phyloP scores from a whole-genome alignment of 2,888 invertebrate species.

The Eupithecia tripunctaria region DNA sequence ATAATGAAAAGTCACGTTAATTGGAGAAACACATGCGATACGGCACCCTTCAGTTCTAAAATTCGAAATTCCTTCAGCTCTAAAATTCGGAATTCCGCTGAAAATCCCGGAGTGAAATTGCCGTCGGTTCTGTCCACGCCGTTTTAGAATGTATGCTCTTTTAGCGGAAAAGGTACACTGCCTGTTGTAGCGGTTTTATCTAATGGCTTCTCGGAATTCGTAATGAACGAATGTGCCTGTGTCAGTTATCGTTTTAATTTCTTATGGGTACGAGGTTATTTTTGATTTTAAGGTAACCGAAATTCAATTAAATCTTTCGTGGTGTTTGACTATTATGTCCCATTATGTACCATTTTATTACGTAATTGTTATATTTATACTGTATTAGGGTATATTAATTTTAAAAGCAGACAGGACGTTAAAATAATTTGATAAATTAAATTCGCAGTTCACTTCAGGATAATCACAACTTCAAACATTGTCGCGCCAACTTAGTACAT shows the following conservation, averaged over 20 bases:
- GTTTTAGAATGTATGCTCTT: conserved; percentile 21
- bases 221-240: background rate
- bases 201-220: background rate
- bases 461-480: background rate
- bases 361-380: background rate
- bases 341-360: background rate
- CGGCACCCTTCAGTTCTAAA: conserved; percentile 34
- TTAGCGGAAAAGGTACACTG: conserved; percentile 38
- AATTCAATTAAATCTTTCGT: background rate
- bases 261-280: background rate
- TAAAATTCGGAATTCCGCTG: conserved; percentile 13
- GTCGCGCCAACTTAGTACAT: background rate
- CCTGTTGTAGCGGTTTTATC: background rate
- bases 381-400: background rate
- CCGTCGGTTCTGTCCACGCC: conserved; percentile 39
- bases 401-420: background rate
- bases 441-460: background rate
- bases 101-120: conserved; percentile 43
- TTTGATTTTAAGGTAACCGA: background rate
- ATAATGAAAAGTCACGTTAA: conserved; percentile 40
- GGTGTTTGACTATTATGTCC: background rate
- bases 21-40: conserved; percentile 40
- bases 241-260: background rate
- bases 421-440: background rate
- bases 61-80: conserved; percentile 26